Conservation (phyloP, 2,888 invertebrate genomes). For the Dynastes grantii region DNA sequence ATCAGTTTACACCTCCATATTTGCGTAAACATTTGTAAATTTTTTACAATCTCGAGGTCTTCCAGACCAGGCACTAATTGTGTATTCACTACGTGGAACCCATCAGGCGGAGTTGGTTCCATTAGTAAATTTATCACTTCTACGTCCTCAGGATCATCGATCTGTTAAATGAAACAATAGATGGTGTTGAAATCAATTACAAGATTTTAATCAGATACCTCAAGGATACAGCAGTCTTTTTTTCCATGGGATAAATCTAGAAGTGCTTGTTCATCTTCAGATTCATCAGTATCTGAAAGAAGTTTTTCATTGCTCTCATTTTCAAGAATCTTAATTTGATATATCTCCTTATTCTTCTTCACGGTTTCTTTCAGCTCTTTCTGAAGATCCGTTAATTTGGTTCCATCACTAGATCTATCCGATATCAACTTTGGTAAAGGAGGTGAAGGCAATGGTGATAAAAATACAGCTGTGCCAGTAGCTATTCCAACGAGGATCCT, state of each 20-base stretch:
- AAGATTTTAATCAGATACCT: constrained; percentile 70
- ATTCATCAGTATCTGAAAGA: constrained; percentile 77
- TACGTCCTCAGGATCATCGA: constrained; percentile 88
- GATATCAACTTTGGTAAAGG: constrained; percentile 81
- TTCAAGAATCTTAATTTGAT: constrained; percentile 73
- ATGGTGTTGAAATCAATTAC: background rate
- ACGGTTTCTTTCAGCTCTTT: constrained; percentile 81
- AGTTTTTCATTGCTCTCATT: constrained; percentile 63
- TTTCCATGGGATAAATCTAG: constrained; percentile 81
- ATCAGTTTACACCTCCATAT: constrained; percentile 81
- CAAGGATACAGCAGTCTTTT: constrained; percentile 86
- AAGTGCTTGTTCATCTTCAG: constrained; percentile 79
- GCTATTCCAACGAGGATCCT: constrained; percentile 90
- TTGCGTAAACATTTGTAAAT: constrained; percentile 89
- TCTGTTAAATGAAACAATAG: constrained; percentile 67
- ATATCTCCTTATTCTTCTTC: constrained; percentile 81
- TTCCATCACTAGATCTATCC: constrained; percentile 78
- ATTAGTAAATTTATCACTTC: constrained; percentile 83
- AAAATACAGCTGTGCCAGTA: constrained; percentile 87
- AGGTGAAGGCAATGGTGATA: constrained; percentile 85
- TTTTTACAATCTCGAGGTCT: constrained; percentile 78
- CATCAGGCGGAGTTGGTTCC: constrained; percentile 83
- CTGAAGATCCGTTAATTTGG: constrained; percentile 79
- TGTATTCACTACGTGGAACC: constrained; percentile 86
- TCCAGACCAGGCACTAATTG: constrained; percentile 83